Percentiles rank a stretch among this genome's conserved stretches.
Conservation (phyloP, 2,113 vertebrate species). For the Phalacrocorax pelagicus region DNA sequence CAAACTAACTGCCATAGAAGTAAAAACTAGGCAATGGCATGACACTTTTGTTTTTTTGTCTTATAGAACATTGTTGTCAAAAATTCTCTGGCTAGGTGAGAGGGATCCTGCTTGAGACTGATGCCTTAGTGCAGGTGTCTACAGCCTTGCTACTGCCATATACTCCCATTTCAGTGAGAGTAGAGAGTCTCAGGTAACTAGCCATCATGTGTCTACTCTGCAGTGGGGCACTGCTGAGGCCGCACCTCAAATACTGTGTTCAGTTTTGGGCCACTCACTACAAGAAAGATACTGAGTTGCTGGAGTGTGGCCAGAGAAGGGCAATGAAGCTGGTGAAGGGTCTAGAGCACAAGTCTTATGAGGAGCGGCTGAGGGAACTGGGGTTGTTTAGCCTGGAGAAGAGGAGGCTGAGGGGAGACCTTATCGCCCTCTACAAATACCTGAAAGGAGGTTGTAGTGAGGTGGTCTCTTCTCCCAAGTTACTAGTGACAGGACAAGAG, state of each 20-base stretch:
- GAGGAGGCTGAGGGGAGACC: neutral
- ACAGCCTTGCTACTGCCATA: neutral
- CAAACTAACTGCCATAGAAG: neutral
- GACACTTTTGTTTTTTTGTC: neutral
- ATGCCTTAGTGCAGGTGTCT: neutral
- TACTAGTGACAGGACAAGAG: neutral
- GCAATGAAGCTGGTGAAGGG: neutral
- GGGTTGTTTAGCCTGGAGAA: neutral
- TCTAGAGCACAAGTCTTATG: neutral
- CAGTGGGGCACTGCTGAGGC: neutral
- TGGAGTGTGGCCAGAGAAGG: neutral
- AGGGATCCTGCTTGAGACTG: neutral
- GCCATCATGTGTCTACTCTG: neutral
- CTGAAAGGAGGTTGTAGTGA: neutral
- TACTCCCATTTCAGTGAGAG: neutral
- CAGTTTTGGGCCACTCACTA: neutral
- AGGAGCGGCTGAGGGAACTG: neutral
- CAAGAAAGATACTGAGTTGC: neutral
- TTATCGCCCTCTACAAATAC: neutral
- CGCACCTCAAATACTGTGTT: neutral
- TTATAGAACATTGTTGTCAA: neutral
- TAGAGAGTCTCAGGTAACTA: neutral
- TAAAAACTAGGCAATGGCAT: neutral
- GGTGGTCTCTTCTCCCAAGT: neutral
- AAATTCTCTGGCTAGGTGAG: neutral